Conservation (phyloP, 2,113 vertebrate species). For the Otis tarda region DNA sequence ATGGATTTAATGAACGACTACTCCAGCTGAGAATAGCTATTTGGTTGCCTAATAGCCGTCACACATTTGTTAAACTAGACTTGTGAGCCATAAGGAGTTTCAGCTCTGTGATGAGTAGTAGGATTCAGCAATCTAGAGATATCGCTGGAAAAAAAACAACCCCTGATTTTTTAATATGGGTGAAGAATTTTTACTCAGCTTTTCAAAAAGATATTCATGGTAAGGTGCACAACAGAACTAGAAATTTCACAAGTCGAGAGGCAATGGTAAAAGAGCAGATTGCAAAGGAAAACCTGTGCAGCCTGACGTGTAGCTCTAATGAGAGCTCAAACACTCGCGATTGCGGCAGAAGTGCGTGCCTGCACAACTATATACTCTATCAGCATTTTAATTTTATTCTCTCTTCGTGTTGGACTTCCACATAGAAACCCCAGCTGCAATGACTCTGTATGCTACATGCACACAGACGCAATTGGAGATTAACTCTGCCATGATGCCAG, state of each 20-base stretch:
- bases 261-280: background rate
- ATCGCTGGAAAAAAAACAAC: background rate
- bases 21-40: background rate
- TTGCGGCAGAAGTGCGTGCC: background rate
- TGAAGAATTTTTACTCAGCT: background rate
- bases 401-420: background rate
- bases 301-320: background rate
- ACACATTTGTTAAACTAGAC: background rate
- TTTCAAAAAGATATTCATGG: background rate
- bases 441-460: background rate
- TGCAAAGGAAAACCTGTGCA: background rate
- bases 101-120: background rate
- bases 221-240: background rate
- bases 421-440: background rate
- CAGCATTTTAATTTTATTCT: background rate
- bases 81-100: background rate
- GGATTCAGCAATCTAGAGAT: background rate
- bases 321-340: background rate
- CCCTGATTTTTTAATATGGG: background rate
- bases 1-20: slow-evolving; percentile 4
- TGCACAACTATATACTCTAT: background rate
- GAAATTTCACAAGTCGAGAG: background rate
- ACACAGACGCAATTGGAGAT: background rate
- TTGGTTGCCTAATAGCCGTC: background rate
- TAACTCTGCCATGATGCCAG: background rate